phyloP scores from a whole-genome alignment of 1,140 invertebrate species.

The Palaemon carinicauda region DNA sequence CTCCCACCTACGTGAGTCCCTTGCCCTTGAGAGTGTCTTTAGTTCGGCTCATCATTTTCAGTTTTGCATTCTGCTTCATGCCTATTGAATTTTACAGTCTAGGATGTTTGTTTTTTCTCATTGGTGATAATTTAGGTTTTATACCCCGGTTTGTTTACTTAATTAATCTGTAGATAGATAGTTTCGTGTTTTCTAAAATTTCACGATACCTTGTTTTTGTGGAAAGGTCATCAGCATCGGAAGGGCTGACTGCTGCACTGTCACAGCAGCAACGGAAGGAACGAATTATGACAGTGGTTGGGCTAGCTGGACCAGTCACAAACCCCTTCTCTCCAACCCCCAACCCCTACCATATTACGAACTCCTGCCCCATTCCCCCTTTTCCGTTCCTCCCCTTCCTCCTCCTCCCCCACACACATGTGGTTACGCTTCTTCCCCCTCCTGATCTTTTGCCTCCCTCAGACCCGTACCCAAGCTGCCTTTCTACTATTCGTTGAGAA shows the following conservation, averaged over 20 bases:
- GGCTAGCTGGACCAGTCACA: background rate
- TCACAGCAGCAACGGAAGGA: slow-evolving; percentile 29
- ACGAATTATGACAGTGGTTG: slow-evolving; percentile 13
- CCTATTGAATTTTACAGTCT: no score
- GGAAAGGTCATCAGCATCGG: slow-evolving; percentile 19
- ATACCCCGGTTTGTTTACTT: no score
- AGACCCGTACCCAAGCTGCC: no score
- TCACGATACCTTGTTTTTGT: background rate
- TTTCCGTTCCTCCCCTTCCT: background rate
- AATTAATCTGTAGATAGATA: no score
- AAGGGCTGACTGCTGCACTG: background rate
- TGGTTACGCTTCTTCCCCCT: background rate
- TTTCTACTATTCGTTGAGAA: no score
- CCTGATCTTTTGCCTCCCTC: background rate
- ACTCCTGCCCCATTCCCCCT: background rate
- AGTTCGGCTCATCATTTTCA: background rate
- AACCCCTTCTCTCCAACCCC: background rate
- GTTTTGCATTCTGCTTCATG: background rate
- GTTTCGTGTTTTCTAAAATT: background rate
- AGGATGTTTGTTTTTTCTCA: no score
- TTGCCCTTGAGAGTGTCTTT: background rate
- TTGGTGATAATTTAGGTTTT: no score
- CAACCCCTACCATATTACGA: background rate
- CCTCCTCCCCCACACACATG: background rate
- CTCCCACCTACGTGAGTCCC: background rate